phyloP scores from a whole-genome alignment of 2,888 invertebrate species.

The Diaperis boleti region DNA sequence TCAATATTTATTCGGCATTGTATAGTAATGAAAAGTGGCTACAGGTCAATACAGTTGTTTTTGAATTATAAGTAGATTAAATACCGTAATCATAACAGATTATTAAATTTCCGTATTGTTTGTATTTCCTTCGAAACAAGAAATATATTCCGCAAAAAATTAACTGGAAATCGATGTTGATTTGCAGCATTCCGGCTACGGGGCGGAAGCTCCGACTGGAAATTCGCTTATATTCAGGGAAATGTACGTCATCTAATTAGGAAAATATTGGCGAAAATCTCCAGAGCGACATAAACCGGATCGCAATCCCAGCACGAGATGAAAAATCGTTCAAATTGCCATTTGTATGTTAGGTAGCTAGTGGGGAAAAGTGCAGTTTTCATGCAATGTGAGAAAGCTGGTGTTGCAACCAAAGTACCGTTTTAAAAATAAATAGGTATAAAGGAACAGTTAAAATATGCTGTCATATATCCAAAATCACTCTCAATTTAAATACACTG shows the following conservation, averaged over 20 bases:
- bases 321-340: too few species aligned
- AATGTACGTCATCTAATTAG: conserved; percentile 42
- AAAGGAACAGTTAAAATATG: too few species aligned
- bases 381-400: too few species aligned
- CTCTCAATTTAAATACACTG: too few species aligned
- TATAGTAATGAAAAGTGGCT: too few species aligned
- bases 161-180: conserved; percentile 43
- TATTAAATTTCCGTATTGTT: background rate
- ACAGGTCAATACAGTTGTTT: too few species aligned
- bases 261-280: conserved; percentile 23
- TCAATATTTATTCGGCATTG: background rate
- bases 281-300: conserved; percentile 4
- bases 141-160: conserved; percentile 7
- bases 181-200: conserved; percentile 17
- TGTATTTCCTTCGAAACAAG: conserved; percentile 6
- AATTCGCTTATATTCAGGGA: conserved; percentile 36
- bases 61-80: background rate
- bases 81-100: background rate
- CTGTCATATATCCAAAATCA: too few species aligned
- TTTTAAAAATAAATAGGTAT: too few species aligned
- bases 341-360: too few species aligned
- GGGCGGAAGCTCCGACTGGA: conserved; percentile 35
- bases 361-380: too few species aligned
- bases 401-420: too few species aligned
- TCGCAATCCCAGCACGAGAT: background rate